phyloP scores from a whole-genome alignment of 2,113 vertebrate genomes.

The Alces alces region DNA sequence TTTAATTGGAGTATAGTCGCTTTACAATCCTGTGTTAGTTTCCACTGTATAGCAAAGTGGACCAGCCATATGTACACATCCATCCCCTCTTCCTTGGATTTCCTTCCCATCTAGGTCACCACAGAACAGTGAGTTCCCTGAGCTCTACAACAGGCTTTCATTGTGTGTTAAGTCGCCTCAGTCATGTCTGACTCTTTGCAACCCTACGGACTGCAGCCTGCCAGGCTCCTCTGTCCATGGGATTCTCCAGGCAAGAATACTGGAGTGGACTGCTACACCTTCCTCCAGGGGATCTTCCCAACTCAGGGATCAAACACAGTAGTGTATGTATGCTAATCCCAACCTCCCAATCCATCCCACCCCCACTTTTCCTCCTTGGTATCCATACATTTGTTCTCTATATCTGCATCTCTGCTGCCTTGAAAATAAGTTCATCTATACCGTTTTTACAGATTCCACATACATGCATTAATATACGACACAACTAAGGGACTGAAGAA shows the following conservation, averaged over 20 bases:
- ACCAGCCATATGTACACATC: background rate
- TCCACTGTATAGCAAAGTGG: background rate
- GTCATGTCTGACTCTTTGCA: background rate
- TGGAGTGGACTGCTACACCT: background rate
- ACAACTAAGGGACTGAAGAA: background rate
- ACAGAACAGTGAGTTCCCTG: background rate
- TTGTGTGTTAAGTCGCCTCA: background rate
- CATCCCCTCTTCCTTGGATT: background rate
- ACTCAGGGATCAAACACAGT: background rate
- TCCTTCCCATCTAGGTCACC: background rate
- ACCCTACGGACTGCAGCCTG: background rate
- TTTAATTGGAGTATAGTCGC: background rate
- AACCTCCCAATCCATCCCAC: background rate
- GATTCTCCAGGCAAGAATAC: background rate
- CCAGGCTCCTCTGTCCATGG: background rate
- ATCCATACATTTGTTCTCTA: background rate
- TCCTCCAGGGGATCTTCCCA: background rate
- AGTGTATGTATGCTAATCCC: background rate
- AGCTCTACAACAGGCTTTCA: background rate
- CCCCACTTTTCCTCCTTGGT: background rate
- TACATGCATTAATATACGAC: background rate
- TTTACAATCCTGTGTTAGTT: background rate
- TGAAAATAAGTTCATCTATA: background rate
- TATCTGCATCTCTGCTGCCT: background rate
- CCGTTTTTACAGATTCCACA: background rate